Base-by-base conservation (phyloP, 2,797 vertebrate species). In the Trichosurus vulpecula region DNA sequence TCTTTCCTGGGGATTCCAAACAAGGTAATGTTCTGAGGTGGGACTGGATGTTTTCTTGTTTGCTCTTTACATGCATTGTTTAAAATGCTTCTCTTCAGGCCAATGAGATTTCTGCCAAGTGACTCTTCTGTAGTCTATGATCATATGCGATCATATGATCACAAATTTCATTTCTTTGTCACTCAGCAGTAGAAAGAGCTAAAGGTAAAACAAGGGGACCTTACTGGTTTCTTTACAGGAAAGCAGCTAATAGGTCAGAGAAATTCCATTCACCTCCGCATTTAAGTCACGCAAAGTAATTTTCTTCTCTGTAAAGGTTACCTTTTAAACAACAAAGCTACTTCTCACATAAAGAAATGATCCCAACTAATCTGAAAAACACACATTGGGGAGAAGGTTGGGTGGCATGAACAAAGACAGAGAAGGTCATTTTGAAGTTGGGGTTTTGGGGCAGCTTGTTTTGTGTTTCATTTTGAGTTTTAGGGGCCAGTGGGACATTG, bases 111-210 rank as follows among this genome's bases (percentile, higher is more conserved):
- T n/a, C 53, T 31, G 30, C 30, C 52, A 6, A 53, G 52, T 41
- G 74, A 16, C 30, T 54, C 16, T 53, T 19, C 90, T 25, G 74
- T 81, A 81, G 41, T 51, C 41, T 87, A 9, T 35, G 30, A 90
- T 54, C 1, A 27, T 19, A 22, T 35, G 13, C 22, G 30, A 90
- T 54, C 1, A 27, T 19, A 22, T 35, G 29, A 3, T 53, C 90
- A 10, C 90, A 53, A 27, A 53, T 27, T 92, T 57, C 31, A 35
- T 94, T 66, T 92, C 47, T 93, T 94, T 93, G 53, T 92, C 90
- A 90, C 93, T 95, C 56, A 96, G 12, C 56, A 94, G 25, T 94
- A 54, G 81, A 93, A 51, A 87, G 41, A 91, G 93, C 74, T 91
- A 31, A 93, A 95, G 90, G 54, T 90, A 91, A 93, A 93, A 6